Percentiles rank a stretch among this genome's conserved stretches.
These are phyloP conservation scores for Melipona bicolor DNA, from an alignment of 2,888 invertebrate species.

Conservation along the genomic window DNA sequence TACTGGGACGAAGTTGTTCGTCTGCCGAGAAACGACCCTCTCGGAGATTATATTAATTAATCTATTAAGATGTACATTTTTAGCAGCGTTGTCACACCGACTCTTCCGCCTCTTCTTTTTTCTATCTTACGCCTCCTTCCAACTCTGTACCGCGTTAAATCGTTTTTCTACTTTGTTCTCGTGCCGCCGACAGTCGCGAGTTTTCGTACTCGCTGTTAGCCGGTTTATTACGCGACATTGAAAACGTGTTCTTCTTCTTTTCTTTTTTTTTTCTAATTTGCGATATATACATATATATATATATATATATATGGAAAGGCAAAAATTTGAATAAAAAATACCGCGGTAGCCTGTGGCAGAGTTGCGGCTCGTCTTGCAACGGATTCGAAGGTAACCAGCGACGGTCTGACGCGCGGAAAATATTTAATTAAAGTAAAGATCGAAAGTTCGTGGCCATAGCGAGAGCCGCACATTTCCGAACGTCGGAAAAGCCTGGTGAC, in stretches of 20 bases:
- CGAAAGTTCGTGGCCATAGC: slow-evolving; percentile 78
- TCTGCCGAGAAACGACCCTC: slow-evolving; percentile 54
- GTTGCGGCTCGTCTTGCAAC: slow-evolving; percentile 56
- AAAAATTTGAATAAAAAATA: slow-evolving; percentile 44
- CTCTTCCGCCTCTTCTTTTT: slow-evolving; percentile 20
- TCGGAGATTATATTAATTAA: slow-evolving; percentile 79
- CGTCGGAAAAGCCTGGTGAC: slow-evolving; percentile 66
- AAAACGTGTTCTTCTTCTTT: background rate
- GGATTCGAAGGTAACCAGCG: slow-evolving; percentile 42
- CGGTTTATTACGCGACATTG: background rate
- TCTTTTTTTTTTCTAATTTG: slow-evolving; percentile 27
- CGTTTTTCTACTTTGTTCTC: slow-evolving; percentile 45
- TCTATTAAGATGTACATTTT: slow-evolving; percentile 77
- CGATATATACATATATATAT: background rate
- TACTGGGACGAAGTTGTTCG: slow-evolving; percentile 66
- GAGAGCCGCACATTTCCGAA: slow-evolving; percentile 73
- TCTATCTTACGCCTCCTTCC: slow-evolving; percentile 51
- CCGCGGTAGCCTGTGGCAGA: slow-evolving; percentile 42
- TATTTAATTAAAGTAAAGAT: slow-evolving; percentile 83
- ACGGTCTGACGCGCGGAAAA: slow-evolving; percentile 69
- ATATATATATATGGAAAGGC: background rate
- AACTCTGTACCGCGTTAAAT: slow-evolving; percentile 51
- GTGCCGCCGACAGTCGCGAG: background rate
- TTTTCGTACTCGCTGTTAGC: background rate
- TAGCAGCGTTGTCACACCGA: slow-evolving; percentile 53